Evolutionary conservation across 2,113 vertebrate species (phyloP).

Genomic region (Laticauda colubrina): DNA sequence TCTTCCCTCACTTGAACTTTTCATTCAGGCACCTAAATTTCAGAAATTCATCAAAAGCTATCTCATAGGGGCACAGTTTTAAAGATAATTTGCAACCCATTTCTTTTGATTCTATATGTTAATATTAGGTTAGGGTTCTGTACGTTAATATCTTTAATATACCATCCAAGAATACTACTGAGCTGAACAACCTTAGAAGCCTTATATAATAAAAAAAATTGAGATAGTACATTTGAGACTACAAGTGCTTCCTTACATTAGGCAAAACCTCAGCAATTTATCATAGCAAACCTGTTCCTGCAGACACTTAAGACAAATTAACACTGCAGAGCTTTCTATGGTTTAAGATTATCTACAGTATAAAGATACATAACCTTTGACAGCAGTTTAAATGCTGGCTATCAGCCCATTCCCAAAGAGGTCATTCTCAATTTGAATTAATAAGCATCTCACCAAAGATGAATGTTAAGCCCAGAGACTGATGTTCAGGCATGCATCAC

Average conservation of each 20-base stretch:
- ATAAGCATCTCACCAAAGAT: neutral
- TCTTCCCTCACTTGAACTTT: neutral
- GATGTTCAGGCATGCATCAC: neutral
- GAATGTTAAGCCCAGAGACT: neutral
- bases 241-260: neutral
- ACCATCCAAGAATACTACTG: neutral
- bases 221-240: neutral
- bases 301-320: neutral
- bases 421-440: neutral
- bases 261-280: conserved; percentile 8
- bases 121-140: neutral
- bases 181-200: neutral
- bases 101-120: neutral
- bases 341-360: neutral
- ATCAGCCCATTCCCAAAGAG: neutral
- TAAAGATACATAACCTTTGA: neutral
- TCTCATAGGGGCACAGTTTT: neutral
- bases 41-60: neutral
- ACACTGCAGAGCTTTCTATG: neutral
- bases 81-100: neutral
- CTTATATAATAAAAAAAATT: neutral
- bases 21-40: neutral
- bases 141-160: neutral
- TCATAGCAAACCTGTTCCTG: neutral
- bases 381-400: neutral